These are phyloP conservation scores for Philopotamus ludificatus DNA, from an alignment of 1,140 invertebrate species.

Conservation along the genomic window DNA sequence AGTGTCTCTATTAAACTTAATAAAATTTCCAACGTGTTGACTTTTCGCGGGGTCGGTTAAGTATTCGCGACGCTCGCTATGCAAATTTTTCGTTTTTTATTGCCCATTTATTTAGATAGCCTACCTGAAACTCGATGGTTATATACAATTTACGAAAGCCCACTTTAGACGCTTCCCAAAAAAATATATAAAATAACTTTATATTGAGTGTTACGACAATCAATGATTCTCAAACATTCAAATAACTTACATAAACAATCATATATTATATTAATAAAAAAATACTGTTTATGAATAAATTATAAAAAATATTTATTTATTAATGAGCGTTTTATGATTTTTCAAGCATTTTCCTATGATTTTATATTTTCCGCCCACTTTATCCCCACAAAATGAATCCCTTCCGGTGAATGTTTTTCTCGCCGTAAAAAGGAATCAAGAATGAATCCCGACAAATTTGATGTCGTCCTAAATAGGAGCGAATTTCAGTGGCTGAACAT, in stretches of 20 bases:
- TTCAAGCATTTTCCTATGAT: conserved; percentile 36
- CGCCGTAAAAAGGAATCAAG: conserved; percentile 43
- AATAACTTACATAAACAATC: too few relatives aligned
- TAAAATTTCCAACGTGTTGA: conserved; percentile 6
- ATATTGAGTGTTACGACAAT: conserved; percentile 25
- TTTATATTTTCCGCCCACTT: conserved; percentile 42
- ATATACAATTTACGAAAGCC: conserved; percentile 33
- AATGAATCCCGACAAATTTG: conserved; percentile 46
- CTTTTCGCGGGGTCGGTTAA: neutral
- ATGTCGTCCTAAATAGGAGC: conserved; percentile 46
- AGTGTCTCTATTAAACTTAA: neutral
- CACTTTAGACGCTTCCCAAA: conserved; percentile 20
- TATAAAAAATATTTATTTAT: neutral
- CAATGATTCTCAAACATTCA: too few relatives aligned
- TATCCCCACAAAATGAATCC: conserved; percentile 42
- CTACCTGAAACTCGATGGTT: conserved; percentile 32
- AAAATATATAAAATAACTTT: conserved; percentile 17
- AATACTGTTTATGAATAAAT: too few relatives aligned
- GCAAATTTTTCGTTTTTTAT: conserved; percentile 39
- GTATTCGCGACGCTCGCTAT: conserved; percentile 23
- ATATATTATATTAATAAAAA: too few relatives aligned
- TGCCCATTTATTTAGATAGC: conserved; percentile 36
- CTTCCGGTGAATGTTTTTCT: conserved; percentile 41
- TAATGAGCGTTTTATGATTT: conserved; percentile 13
- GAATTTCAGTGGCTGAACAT: conserved; percentile 45